Conservation (phyloP, 2,113 vertebrate genomes). For the Plotosus lineatus region DNA sequence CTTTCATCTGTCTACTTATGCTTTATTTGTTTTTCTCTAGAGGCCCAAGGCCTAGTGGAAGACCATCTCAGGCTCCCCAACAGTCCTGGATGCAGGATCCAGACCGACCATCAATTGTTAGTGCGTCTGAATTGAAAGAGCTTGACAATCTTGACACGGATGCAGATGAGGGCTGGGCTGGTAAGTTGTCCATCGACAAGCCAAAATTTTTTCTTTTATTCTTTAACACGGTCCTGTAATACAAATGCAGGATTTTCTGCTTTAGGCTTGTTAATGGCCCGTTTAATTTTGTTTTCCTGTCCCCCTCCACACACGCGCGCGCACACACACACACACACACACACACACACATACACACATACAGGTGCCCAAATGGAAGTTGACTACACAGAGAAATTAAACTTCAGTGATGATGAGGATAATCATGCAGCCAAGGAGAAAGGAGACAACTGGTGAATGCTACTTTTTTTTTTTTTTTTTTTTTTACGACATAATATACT, state of each 20-base stretch:
- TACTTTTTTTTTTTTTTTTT: not conserved
- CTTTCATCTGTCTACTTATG: no score
- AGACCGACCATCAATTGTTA: constrained; percentile 93
- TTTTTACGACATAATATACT: not conserved
- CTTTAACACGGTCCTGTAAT: not conserved
- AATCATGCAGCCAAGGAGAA: constrained; percentile 89
- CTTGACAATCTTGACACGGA: constrained; percentile 95
- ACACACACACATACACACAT: no score
- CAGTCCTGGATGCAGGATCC: constrained; percentile 86
- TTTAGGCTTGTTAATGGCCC: not conserved
- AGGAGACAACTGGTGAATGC: constrained; percentile 80
- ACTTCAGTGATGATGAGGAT: constrained; percentile 98
- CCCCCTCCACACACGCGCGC: no score
- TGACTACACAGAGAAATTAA: constrained; percentile 96
- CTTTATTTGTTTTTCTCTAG: constrained; percentile 58
- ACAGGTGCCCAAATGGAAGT: constrained; percentile 99
- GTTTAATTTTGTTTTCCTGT: not conserved
- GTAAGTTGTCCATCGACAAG: constrained; percentile 66
- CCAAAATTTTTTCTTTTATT: not conserved
- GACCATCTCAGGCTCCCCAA: constrained; percentile 70
- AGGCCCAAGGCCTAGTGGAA: constrained; percentile 72
- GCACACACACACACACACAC: no score
- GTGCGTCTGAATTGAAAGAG: constrained; percentile 93
- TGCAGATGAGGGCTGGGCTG: constrained; percentile 97
- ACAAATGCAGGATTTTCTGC: not conserved